Base-by-base conservation (phyloP, 2,888 invertebrate species). In the Leptopilina syphax region DNA sequence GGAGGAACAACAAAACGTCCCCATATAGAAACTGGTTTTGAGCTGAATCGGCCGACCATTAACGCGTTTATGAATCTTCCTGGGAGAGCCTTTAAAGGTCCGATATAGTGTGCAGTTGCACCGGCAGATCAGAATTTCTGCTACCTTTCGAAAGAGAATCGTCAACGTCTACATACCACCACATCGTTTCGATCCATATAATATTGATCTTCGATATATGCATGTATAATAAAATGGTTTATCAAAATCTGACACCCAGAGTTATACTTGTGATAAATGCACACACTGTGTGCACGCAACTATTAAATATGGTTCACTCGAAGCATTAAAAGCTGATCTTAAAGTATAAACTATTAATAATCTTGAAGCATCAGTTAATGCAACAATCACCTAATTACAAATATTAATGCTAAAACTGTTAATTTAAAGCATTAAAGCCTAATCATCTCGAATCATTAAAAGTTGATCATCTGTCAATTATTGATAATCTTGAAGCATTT, bases 1-100 rank as follows among this genome's bases (percentile, higher is more conserved):
- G 73, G 73, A 57, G 73, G 57, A 57, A 73, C 73, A 73, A 73
- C 73, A 65, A 79, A 77, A 47, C 34, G 63, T 47, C 50, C 68
- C 68, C 60, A 54, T 78, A 79, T 78, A 79, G 81, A 82, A 86
- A 87, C 84, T 82, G 86, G 86, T 87, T 87, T 83, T 76, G 81
- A 66, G 80, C 81, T 77, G 79, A 78, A 76, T 77, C 77, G 81
- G 78, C 68, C 76, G 82, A 79, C 80, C 82, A 80, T 82, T 82
- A 77, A 60, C 79, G 80, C 83, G 81, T 79, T 81, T 80, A 82
- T 80, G 81, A 83, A 81, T 83, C 82, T 84, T 84, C 81, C 83
- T 80, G 79, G 82, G 79, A 73, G 73, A 73, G 73, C 34, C 80
- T 81, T 84, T 81, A 81, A 81, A 82, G 82, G 84, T 84, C 80